These are phyloP conservation scores for Ladona fulva DNA, from an alignment of 1,140 invertebrate genomes.

Conservation along the genomic window DNA sequence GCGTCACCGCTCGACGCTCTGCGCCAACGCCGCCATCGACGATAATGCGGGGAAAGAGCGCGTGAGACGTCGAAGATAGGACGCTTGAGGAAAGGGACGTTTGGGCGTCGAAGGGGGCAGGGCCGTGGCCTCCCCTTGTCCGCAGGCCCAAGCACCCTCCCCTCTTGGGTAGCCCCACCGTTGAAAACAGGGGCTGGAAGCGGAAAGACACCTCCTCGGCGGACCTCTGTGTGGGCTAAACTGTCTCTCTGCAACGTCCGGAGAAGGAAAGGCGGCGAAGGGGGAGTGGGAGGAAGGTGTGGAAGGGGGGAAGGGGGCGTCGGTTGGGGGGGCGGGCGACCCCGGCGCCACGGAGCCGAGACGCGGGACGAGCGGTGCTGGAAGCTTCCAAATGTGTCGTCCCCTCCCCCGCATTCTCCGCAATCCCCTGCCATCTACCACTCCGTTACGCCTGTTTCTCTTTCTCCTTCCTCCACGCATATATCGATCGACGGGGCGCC, in stretches of 20 bases:
- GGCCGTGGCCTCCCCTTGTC: neutral
- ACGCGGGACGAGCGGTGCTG: neutral
- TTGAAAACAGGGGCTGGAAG: neutral
- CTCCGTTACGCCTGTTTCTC: neutral
- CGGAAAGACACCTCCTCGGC: neutral
- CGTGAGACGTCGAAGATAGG: neutral
- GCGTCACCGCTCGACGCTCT: neutral
- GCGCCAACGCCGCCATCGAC: slow-evolving; percentile 18
- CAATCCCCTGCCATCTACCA: slow-evolving; percentile 19
- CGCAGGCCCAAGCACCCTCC: neutral
- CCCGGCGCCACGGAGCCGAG: slow-evolving; percentile 2
- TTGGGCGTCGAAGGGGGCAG: neutral
- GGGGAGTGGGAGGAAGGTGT: neutral
- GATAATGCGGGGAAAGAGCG: neutral
- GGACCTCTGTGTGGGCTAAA: neutral
- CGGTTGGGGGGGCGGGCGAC: neutral
- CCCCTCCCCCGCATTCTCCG: slow-evolving; percentile 15
- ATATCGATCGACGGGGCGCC: neutral
- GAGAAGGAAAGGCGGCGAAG: neutral
- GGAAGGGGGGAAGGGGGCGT: neutral
- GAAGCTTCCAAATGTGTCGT: neutral
- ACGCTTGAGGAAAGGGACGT: neutral
- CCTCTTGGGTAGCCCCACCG: neutral
- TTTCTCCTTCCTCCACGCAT: neutral
- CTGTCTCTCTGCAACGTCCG: neutral